Conservation (phyloP, 1,140 invertebrate genomes). For the Aricia agestis region DNA sequence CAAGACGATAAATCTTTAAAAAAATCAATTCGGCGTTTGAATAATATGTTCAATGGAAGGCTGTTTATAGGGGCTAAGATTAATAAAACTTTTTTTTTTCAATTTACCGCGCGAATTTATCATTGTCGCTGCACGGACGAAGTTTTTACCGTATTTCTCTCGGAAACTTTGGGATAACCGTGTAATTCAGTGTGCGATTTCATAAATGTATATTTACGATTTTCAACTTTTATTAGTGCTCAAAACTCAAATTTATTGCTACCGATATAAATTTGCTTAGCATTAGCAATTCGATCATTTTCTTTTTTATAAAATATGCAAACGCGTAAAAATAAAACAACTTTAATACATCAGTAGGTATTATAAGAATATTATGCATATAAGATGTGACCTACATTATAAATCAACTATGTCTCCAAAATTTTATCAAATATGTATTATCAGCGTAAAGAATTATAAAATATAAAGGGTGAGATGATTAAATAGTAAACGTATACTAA, state of each 20-base stretch:
- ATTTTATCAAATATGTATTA: too few species aligned
- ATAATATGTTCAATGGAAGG: background rate
- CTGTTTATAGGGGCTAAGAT: slow-evolving; percentile 11
- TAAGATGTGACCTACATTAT: too few species aligned
- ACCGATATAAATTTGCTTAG: too few species aligned
- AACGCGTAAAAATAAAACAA: too few species aligned
- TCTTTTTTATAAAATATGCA: too few species aligned
- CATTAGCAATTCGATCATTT: too few species aligned
- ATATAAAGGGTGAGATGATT: background rate
- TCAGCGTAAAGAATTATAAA: background rate
- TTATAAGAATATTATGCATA: too few species aligned
- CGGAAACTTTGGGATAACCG: slow-evolving; percentile 16
- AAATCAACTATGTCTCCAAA: too few species aligned
- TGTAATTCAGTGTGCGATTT: slow-evolving; percentile 3
- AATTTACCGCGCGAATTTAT: slow-evolving; percentile 20
- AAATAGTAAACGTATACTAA: background rate
- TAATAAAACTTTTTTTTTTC: slow-evolving; percentile 20
- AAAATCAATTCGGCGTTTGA: slow-evolving; percentile 14
- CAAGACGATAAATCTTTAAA: background rate
- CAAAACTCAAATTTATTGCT: too few species aligned
- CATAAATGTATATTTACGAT: background rate
- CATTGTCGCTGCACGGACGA: slow-evolving; percentile 15
- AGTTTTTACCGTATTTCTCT: slow-evolving; percentile 16
- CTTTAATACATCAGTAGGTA: too few species aligned
- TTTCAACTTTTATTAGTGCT: too few species aligned